Conservation (phyloP, 2,797 vertebrate species). For the Sebastes melanostomus region DNA sequence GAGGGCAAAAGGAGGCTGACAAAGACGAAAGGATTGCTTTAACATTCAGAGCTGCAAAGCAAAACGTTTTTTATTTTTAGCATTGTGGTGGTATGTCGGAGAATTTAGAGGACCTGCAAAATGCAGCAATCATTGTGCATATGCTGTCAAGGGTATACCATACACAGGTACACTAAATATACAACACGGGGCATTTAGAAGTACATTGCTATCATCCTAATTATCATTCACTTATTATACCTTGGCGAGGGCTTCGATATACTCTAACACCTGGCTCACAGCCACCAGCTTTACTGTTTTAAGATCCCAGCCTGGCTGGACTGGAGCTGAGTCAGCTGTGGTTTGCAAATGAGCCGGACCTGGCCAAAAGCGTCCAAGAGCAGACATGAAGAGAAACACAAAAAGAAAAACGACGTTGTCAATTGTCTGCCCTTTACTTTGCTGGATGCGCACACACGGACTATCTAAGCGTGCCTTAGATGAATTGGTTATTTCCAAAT, state of each 20-base stretch:
- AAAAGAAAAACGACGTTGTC: slow-evolving; percentile 28
- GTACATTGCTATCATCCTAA: slow-evolving; percentile 47
- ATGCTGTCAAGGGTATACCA: slow-evolving; percentile 7
- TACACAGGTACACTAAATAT: slow-evolving; percentile 9
- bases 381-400: slow-evolving; percentile 40
- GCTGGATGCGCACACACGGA: background rate
- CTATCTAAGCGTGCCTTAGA: slow-evolving; percentile 6
- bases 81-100: background rate
- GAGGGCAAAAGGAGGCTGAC: background rate
- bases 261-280: slow-evolving; percentile 48
- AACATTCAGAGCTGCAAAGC: background rate
- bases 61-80: background rate
- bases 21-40: background rate
- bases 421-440: slow-evolving; percentile 17
- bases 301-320: slow-evolving; percentile 34
- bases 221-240: slow-evolving; percentile 63
- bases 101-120: background rate
- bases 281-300: slow-evolving; percentile 56
- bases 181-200: slow-evolving; percentile 21
- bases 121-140: background rate
- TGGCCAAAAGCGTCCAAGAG: slow-evolving; percentile 35
- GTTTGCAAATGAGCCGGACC: slow-evolving; percentile 42
- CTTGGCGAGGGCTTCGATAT: slow-evolving; percentile 31
- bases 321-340: slow-evolving; percentile 68
- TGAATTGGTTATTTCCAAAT: slow-evolving; percentile 39